phyloP scores from a whole-genome alignment of 2,113 vertebrate species.

The Setophaga kirtlandii region DNA sequence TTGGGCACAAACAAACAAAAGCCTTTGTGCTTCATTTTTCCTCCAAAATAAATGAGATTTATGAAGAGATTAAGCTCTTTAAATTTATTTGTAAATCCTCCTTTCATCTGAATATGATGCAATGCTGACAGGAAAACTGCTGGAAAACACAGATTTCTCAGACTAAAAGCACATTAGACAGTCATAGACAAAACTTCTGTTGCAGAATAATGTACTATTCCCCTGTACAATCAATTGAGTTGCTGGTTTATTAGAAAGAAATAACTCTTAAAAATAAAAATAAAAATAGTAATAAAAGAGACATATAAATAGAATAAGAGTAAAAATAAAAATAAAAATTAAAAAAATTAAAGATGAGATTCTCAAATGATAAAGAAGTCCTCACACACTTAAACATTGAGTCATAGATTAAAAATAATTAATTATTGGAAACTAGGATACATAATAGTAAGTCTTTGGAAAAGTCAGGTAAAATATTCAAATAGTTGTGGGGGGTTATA shows the following conservation, averaged over 20 bases:
- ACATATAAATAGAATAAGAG: too few relatives aligned
- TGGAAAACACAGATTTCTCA: not conserved
- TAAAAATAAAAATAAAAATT: not conserved
- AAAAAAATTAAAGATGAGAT: not conserved
- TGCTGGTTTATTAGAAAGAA: not conserved
- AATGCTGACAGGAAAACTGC: not conserved
- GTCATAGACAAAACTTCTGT: not conserved
- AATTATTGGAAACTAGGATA: not conserved
- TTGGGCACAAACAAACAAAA: not conserved
- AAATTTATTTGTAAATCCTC: not conserved
- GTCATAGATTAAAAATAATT: not conserved
- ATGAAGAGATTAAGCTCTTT: not conserved
- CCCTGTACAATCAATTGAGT: not conserved
- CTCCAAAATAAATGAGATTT: not conserved
- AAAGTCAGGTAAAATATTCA: not conserved
- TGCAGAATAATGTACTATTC: not conserved
- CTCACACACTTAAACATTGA: not conserved
- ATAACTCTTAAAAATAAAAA: not conserved
- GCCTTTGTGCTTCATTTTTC: not conserved
- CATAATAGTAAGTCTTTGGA: not conserved
- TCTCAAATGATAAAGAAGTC: not conserved
- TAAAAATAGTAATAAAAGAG: too few relatives aligned
- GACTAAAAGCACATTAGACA: not conserved
- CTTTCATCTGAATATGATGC: not conserved
- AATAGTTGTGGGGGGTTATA: fast-evolving